Evolutionary conservation across 2,113 vertebrate species (phyloP).

Genomic region (Pyrgilauda ruficollis): DNA sequence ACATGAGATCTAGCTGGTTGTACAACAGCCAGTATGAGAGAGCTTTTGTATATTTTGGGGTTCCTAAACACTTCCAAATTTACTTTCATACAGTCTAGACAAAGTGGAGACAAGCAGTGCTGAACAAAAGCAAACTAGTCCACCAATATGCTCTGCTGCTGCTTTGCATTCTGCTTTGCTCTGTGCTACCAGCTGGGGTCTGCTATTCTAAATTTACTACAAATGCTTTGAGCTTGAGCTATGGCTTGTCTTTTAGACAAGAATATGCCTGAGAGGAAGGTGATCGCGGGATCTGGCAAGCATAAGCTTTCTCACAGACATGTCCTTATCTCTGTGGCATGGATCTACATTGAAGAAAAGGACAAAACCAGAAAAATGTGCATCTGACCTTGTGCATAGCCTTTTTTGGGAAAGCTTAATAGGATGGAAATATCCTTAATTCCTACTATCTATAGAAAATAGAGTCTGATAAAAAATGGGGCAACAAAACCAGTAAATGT

Average conservation of each 20-base stretch:
- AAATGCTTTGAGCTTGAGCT: neutral
- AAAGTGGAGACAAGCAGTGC: neutral
- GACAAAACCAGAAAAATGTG: neutral
- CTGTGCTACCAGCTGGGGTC: neutral
- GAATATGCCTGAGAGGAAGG: neutral
- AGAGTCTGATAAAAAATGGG: neutral
- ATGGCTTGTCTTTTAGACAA: neutral
- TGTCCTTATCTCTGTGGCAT: neutral
- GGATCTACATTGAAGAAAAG: neutral
- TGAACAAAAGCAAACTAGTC: neutral
- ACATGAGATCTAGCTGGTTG: neutral
- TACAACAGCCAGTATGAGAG: neutral
- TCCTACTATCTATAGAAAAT: neutral
- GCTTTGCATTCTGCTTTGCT: neutral
- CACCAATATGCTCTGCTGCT: neutral
- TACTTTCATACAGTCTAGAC: neutral
- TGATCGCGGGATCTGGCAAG: neutral
- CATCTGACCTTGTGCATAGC: neutral
- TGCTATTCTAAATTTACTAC: neutral
- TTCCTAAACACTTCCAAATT: neutral
- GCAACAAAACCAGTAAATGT: neutral
- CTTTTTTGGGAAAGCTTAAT: neutral
- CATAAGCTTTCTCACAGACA: neutral
- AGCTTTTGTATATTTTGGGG: neutral
- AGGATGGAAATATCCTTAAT: neutral